Evolutionary conservation across 2,888 invertebrate genomes (phyloP).

Genomic region (Diadegma fenestrale): DNA sequence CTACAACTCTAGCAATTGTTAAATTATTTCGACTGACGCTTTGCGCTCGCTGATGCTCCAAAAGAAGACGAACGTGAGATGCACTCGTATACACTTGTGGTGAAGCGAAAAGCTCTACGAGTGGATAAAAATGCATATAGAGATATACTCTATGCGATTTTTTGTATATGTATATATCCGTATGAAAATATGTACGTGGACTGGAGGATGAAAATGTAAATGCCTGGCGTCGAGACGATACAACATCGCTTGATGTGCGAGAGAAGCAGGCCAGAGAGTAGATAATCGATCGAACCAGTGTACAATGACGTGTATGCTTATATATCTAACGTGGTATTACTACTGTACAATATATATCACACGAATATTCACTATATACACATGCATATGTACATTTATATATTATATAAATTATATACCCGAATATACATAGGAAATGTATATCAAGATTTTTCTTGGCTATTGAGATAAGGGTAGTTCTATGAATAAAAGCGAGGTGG

Average conservation of each 20-base stretch:
- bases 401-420: background rate
- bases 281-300: slow-evolving; percentile 63
- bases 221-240: slow-evolving; percentile 12
- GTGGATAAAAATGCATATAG: background rate
- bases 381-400: background rate
- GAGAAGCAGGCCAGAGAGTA: slow-evolving; percentile 48
- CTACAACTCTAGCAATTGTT: slow-evolving; percentile 18
- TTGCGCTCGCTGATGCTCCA: slow-evolving; percentile 9
- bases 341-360: slow-evolving; percentile 19
- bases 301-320: slow-evolving; percentile 48
- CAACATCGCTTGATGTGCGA: slow-evolving; percentile 22
- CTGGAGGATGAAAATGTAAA: slow-evolving; percentile 6
- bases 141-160: background rate
- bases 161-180: background rate
- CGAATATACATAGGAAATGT: background rate
- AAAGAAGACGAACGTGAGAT: slow-evolving; percentile 59
- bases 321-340: slow-evolving; percentile 19
- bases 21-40: slow-evolving; percentile 25
- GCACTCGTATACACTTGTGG: slow-evolving; percentile 36
- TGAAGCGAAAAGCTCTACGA: slow-evolving; percentile 49
- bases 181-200: slow-evolving; percentile 1
- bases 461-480: slow-evolving; percentile 31
- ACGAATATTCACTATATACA: slow-evolving; percentile 18
- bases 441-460: slow-evolving; percentile 49
- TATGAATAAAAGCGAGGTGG: slow-evolving; percentile 46